Conservation (phyloP, 2,888 invertebrate genomes). For the Cephus sareptanus region DNA sequence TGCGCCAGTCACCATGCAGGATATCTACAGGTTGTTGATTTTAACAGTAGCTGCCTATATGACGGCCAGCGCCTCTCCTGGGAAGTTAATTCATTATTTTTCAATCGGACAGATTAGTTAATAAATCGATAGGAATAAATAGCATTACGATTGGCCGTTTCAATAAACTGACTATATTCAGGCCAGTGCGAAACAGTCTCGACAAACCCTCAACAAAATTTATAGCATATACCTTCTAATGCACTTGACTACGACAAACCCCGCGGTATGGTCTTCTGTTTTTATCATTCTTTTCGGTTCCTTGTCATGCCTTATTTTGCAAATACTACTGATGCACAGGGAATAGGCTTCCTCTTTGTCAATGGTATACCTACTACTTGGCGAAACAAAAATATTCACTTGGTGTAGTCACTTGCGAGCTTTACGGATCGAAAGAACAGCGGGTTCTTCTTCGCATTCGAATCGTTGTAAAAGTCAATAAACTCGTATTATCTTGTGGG, state of each 20-base stretch:
- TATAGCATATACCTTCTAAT: neutral
- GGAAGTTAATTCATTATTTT: constrained; percentile 50
- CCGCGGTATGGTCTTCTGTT: neutral
- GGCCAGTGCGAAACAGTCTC: neutral
- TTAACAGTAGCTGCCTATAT: constrained; percentile 12
- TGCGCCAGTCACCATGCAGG: constrained; percentile 17
- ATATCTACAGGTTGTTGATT: constrained; percentile 57
- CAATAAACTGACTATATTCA: constrained; percentile 38
- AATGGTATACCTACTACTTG: neutral
- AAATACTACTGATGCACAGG: neutral
- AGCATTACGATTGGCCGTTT: constrained; percentile 34
- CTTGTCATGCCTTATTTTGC: neutral
- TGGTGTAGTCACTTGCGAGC: neutral
- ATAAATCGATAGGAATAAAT: constrained; percentile 43
- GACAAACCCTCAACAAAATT: neutral
- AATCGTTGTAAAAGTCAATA: neutral
- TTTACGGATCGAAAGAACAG: neutral
- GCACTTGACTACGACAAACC: neutral
- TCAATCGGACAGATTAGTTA: constrained; percentile 41
- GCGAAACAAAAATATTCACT: neutral
- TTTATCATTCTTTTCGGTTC: constrained; percentile 32
- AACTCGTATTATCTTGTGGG: neutral
- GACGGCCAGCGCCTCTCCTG: constrained; percentile 26
- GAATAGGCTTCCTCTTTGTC: neutral
- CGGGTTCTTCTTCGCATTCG: neutral